These are phyloP conservation scores for Clinocottus analis DNA, from an alignment of 2,113 vertebrate genomes.

Conservation along the genomic window DNA sequence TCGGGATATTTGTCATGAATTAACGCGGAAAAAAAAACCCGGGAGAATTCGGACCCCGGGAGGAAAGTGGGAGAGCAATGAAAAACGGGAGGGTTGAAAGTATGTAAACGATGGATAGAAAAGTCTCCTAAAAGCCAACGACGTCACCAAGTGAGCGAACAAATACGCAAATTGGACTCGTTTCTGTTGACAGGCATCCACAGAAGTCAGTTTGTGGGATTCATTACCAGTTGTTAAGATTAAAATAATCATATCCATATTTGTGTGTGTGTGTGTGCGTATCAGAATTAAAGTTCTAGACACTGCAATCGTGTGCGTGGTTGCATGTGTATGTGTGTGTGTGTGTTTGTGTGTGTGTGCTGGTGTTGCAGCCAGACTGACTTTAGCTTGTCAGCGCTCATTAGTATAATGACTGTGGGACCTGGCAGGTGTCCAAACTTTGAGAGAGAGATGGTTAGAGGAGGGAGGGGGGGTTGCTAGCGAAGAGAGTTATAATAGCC, in stretches of 20 bases:
- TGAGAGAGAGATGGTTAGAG: conserved; percentile 45
- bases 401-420: conserved; percentile 78
- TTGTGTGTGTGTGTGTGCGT: too few species aligned
- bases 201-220: not conserved
- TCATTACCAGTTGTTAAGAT: not conserved
- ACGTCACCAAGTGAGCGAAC: not conserved
- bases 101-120: not conserved
- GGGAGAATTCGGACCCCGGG: not conserved
- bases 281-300: not conserved
- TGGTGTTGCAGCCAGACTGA: conserved; percentile 61
- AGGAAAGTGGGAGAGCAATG: not conserved
- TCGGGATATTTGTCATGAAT: not conserved
- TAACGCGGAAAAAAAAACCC: not conserved
- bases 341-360: conserved; percentile 32
- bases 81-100: not conserved
- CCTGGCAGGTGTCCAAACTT: conserved; percentile 75
- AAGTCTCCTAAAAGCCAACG: not conserved
- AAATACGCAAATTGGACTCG: not conserved
- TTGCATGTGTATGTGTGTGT: conserved; percentile 30
- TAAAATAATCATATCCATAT: not conserved
- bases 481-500: conserved; percentile 52
- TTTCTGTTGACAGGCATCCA: not conserved
- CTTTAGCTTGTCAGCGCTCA: conserved; percentile 71
- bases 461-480: conserved; percentile 18
- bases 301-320: not conserved